Evolutionary conservation across 2,888 invertebrate species (phyloP), one percentile per base, ranked within the genome.

Genomic region (Trachelus tabidus): DNA sequence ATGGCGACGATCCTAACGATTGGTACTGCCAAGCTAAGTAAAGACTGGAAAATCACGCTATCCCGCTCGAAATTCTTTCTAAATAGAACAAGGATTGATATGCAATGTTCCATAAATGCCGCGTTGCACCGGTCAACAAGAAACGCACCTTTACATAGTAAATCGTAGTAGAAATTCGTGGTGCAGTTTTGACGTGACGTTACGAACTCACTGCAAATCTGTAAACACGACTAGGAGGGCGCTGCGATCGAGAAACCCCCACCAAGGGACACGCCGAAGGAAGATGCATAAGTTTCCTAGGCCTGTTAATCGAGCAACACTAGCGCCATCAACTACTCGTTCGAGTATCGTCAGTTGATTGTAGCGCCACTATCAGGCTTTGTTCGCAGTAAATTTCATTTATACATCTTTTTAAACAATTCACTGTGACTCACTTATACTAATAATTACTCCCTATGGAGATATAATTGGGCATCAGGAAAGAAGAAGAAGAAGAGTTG

Each of bases 171-270:
- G 85, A 90, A 89, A 88, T 86, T 88, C 86, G 87, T 87, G 86
- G 87, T 90, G 88, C 89, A 89, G 87, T 88, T 89, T 89, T 90
- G 90, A 90, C 90, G 90, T 90, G 90, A 90, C 90, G 90, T 90
- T 90, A 90, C 88, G 87, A 89, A 90, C 88, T 87, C 88, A 89
- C 89, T 89, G 87, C 86, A 85, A 90, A 88, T 89, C 89, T 90
- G 90, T 90, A 90, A 90, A 90, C 90, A 90, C 85, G 87, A 80
- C 85, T 82, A 83, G 84, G 86, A 87, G 84, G 87, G 89, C 88
- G 89, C 89, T 86, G 86, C 86, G n/a, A 79, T 76, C 81, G 75
- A 12, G 23, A 56, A 56, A 56, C 40, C 40, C 40, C 40, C 40
- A 56, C 9, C 40, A 56, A 56, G 40, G 40, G 23, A 56, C 9